Percentiles rank a stretch among this genome's conserved stretches.
phyloP scores from a whole-genome alignment of 2,888 invertebrate genomes.

The Drosophila atroscutellata region DNA sequence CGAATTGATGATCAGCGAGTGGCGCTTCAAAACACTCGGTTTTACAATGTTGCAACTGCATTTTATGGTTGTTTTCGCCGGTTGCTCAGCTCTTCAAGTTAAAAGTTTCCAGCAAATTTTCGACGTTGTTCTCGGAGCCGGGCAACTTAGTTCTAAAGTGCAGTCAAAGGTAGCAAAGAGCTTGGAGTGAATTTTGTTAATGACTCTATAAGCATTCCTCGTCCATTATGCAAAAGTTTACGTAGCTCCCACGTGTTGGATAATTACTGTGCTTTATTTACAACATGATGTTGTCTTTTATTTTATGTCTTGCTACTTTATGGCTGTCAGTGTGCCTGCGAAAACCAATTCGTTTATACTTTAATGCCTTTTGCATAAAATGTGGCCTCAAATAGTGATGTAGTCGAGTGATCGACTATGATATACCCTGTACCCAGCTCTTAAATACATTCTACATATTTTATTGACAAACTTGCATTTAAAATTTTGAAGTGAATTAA shows the following conservation, averaged over 20 bases:
- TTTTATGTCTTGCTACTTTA: background rate
- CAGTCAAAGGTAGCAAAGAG: constrained; percentile 43
- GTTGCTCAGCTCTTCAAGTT: constrained; percentile 40
- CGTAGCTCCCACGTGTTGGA: constrained; percentile 19
- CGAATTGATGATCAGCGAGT: constrained; percentile 51
- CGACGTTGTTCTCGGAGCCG: background rate
- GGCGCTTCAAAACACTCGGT: constrained; percentile 33
- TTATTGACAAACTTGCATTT: background rate
- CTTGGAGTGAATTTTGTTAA: constrained; percentile 50
- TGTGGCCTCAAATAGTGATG: background rate
- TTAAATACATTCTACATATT: background rate
- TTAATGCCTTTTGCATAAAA: background rate
- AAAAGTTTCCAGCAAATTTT: constrained; percentile 51
- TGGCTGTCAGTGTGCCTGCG: background rate
- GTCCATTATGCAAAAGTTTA: constrained; percentile 24
- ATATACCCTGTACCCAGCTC: background rate
- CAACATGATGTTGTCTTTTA: background rate
- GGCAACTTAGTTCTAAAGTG: constrained; percentile 14
- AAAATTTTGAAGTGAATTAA: background rate
- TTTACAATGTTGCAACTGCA: constrained; percentile 32
- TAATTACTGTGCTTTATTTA: background rate
- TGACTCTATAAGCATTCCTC: constrained; percentile 60
- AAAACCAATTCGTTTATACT: background rate
- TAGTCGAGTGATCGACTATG: background rate
- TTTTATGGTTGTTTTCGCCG: constrained; percentile 47